Conservation (phyloP, 2,113 vertebrate genomes). For the Lampris incognitus region DNA sequence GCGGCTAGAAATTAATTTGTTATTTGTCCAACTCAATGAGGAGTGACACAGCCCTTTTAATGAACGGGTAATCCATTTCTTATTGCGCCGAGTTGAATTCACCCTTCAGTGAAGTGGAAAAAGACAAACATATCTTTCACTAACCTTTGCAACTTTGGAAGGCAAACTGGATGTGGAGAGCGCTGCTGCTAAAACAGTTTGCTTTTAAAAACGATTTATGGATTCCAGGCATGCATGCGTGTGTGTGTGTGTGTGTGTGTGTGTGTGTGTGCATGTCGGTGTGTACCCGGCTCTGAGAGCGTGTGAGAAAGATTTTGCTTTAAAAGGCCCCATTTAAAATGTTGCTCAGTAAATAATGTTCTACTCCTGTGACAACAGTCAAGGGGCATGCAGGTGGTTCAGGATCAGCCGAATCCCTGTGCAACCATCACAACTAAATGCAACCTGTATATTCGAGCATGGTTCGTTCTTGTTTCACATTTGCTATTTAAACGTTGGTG, state of each 20-base stretch:
- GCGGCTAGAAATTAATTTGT: constrained; percentile 79
- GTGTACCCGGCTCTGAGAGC: neutral
- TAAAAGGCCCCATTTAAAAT: constrained; percentile 47
- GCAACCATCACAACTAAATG: constrained; percentile 25
- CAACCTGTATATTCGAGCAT: constrained; percentile 45
- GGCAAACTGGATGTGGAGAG: constrained; percentile 41
- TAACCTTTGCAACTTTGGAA: constrained; percentile 69
- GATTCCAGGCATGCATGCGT: constrained; percentile 1
- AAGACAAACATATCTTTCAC: constrained; percentile 77
- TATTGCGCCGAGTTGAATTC: constrained; percentile 71
- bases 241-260: constrained; percentile 37
- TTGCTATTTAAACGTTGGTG: constrained; percentile 58
- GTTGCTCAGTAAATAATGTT: constrained; percentile 50
- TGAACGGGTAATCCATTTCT: constrained; percentile 79
- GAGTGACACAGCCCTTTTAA: constrained; percentile 77
- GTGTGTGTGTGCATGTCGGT: constrained; percentile 32
- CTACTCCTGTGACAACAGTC: constrained; percentile 39
- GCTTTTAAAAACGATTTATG: constrained; percentile 48
- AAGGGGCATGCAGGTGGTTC: constrained; percentile 55
- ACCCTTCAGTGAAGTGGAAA: constrained; percentile 79
- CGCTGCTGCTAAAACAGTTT: constrained; percentile 51
- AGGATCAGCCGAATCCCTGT: constrained; percentile 55
- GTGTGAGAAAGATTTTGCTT: constrained; percentile 53
- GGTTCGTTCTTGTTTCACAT: constrained; percentile 44
- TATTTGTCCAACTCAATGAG: constrained; percentile 82